Evolutionary conservation across 53 echinoderm and acorn worm species (phyloP).

Genomic region (Antedon mediterranea): DNA sequence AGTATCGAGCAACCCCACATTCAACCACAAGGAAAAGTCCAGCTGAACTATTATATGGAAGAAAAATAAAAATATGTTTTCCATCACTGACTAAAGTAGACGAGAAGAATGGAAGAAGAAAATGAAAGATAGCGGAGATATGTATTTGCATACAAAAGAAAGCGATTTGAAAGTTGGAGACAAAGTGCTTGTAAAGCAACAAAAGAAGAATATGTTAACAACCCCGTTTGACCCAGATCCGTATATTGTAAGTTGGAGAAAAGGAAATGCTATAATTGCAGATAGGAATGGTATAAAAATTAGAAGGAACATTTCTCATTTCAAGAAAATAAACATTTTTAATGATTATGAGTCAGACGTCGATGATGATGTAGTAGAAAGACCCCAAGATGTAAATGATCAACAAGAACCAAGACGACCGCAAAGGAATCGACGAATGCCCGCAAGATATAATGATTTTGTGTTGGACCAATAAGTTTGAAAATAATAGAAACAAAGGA

Average conservation of each 20-base stretch:
- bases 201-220: constrained; percentile 9
- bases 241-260: constrained; percentile 20
- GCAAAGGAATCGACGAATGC: too few relatives aligned
- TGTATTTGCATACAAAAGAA: constrained; percentile 6
- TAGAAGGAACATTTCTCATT: constrained; percentile 31
- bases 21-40: constrained; percentile 8
- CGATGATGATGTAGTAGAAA: too few relatives aligned
- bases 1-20: constrained; percentile 38
- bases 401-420: too few relatives aligned
- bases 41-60: constrained; percentile 7
- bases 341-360: too few relatives aligned
- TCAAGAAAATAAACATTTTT: constrained; percentile 21
- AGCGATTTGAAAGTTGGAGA: constrained; percentile 31
- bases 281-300: constrained; percentile 17
- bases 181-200: too few relatives aligned
- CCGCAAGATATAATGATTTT: too few relatives aligned
- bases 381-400: too few relatives aligned
- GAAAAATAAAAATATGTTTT: constrained; percentile 12
- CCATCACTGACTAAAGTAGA: background rate
- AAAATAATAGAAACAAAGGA: too few relatives aligned
- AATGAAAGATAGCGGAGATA: background rate
- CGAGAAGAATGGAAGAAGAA: background rate
- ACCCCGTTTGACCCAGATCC: constrained; percentile 46
- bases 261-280: constrained; percentile 22
- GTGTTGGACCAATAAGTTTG: too few relatives aligned